A percentile compares a stretch with the other conserved stretches of the same genome.
These are phyloP conservation scores for Yponomeuta plumbellus DNA, from an alignment of 2,888 invertebrate genomes.

Conservation along the genomic window DNA sequence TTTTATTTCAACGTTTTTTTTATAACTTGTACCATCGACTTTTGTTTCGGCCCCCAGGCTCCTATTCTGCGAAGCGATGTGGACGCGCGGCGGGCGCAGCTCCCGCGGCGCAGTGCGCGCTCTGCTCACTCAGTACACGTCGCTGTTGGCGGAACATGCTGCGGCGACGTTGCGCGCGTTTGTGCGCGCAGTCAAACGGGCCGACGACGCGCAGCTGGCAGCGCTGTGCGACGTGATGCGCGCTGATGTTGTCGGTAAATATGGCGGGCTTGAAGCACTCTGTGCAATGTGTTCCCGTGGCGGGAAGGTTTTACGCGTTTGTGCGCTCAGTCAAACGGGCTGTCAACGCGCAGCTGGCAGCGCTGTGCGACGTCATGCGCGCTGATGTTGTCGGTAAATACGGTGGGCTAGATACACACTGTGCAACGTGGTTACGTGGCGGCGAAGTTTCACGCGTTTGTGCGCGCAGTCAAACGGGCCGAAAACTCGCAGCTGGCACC, in stretches of 20 bases:
- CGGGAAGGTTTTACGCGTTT: slow-evolving; percentile 37
- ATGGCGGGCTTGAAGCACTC: too few relatives aligned
- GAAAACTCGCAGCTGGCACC: too few relatives aligned
- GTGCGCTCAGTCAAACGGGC: slow-evolving; percentile 46
- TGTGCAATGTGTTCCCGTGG: too few relatives aligned
- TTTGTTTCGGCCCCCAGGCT: slow-evolving; percentile 36
- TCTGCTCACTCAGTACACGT: slow-evolving; percentile 53
- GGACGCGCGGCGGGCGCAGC: slow-evolving; percentile 57
- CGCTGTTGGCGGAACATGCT: slow-evolving; percentile 56
- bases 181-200: slow-evolving; percentile 43
- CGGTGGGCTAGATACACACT: slow-evolving; percentile 37
- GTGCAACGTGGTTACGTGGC: slow-evolving; percentile 47
- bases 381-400: slow-evolving; percentile 62
- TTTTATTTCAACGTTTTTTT: too few relatives aligned
- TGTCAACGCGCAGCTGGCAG: slow-evolving; percentile 45
- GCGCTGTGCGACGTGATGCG: slow-evolving; percentile 55
- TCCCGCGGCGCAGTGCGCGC: slow-evolving; percentile 57
- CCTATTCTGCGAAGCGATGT: slow-evolving; percentile 68
- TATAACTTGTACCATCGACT: too few relatives aligned
- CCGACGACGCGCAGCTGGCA: slow-evolving; percentile 46
- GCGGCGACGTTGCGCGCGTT: slow-evolving; percentile 50
- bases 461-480: slow-evolving; percentile 30
- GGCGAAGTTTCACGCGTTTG: too few relatives aligned
- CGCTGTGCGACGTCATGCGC: slow-evolving; percentile 53
- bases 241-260: slow-evolving; percentile 62